A percentile compares a stretch with the other conserved stretches of the same genome.
Conservation (phyloP, 1,140 invertebrate genomes). For the Penaeus indicus region DNA sequence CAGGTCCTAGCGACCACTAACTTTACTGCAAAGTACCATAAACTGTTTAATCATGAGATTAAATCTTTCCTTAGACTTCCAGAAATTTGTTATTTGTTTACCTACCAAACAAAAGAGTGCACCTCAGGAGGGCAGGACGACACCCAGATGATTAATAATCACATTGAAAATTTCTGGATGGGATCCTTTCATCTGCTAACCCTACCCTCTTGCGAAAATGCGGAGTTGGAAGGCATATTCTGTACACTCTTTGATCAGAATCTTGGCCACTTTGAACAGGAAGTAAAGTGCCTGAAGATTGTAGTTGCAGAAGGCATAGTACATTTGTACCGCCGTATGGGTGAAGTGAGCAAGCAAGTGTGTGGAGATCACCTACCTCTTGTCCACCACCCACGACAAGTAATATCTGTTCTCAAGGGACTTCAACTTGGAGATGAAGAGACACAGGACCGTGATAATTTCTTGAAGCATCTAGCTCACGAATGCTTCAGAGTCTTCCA, state of each 20-base stretch:
- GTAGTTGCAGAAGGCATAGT: slow-evolving; percentile 51
- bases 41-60: slow-evolving; percentile 36
- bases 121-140: slow-evolving; percentile 40
- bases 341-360: slow-evolving; percentile 23
- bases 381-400: slow-evolving; percentile 48
- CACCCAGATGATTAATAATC: slow-evolving; percentile 41
- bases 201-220: slow-evolving; percentile 19
- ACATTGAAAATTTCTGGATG: slow-evolving; percentile 39
- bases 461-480: slow-evolving; percentile 46
- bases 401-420: slow-evolving; percentile 46
- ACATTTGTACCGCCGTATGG: slow-evolving; percentile 49
- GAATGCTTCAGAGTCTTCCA: slow-evolving; percentile 58
- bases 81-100: slow-evolving; percentile 44
- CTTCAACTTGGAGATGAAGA: slow-evolving; percentile 53
- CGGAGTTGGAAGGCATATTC: slow-evolving; percentile 48
- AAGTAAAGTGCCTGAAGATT: slow-evolving; percentile 51
- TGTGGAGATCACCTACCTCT: slow-evolving; percentile 46
- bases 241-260: slow-evolving; percentile 40
- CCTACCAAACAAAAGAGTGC: slow-evolving; percentile 41
- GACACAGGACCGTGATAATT: slow-evolving; percentile 58
- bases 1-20: slow-evolving; percentile 47
- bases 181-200: slow-evolving; percentile 45
- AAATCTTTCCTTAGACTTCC: slow-evolving; percentile 48
- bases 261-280: slow-evolving; percentile 55
- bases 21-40: slow-evolving; percentile 36